Conservation (phyloP, 2,888 invertebrate species). For the Sarcophaga subvicina region DNA sequence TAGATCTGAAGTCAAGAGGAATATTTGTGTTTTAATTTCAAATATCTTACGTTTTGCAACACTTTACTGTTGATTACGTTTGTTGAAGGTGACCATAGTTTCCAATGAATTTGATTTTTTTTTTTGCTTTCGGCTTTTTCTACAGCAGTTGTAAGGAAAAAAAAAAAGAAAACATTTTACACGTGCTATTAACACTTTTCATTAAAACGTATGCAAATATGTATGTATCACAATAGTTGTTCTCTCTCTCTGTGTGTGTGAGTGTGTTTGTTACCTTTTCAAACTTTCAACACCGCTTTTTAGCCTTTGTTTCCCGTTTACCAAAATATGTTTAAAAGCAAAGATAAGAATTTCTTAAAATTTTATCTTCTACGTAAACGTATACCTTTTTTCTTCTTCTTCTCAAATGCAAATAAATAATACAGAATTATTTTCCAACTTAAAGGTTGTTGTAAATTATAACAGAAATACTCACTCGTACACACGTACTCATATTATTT, state of each 20-base stretch:
- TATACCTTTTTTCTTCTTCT: not conserved
- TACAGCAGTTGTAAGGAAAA: not conserved
- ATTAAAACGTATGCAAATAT: conserved; percentile 41
- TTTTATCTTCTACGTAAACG: not conserved
- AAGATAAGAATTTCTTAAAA: not conserved
- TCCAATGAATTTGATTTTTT: not conserved
- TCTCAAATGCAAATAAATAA: not conserved
- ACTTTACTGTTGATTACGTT: no score
- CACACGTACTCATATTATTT: not conserved
- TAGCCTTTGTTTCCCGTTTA: not conserved
- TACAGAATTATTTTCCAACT: not conserved
- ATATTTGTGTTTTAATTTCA: no score
- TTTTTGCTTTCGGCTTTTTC: not conserved
- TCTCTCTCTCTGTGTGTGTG: not conserved
- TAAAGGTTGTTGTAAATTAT: not conserved
- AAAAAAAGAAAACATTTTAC: not conserved
- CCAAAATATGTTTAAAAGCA: not conserved
- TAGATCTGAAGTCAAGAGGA: not conserved
- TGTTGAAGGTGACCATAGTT: no score
- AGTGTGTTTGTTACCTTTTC: not conserved
- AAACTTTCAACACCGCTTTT: no score
- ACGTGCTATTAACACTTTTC: conserved; percentile 66
- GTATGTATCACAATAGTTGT: not conserved
- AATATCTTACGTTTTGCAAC: no score
- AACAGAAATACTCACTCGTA: not conserved